Evolutionary conservation across 2,113 vertebrate species (phyloP).

Genomic region (Pollimyrus isidori): DNA sequence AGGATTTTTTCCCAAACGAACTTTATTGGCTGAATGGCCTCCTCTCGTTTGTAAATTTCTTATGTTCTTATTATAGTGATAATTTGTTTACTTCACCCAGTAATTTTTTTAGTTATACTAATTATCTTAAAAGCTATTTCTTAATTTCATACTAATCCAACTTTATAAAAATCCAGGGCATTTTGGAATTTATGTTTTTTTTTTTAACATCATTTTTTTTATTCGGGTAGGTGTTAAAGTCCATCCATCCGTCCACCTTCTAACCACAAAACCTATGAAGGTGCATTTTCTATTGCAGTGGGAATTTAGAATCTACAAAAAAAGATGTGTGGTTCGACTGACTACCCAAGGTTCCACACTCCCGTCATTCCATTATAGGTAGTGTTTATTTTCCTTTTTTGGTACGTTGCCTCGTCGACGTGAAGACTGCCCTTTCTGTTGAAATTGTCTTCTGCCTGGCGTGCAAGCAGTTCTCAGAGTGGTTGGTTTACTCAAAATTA

Average conservation of each 20-base stretch:
- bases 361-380: background rate
- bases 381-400: background rate
- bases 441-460: slow-evolving; percentile 52
- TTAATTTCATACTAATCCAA: background rate
- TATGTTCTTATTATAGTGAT: background rate
- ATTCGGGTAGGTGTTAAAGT: background rate
- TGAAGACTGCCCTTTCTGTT: background rate
- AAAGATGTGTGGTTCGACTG: background rate
- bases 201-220: background rate
- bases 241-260: background rate
- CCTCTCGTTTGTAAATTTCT: too few species aligned
- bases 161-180: background rate
- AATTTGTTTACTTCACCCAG: background rate
- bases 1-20: background rate
- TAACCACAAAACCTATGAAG: background rate
- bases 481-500: slow-evolving; percentile 27
- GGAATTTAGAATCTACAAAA: background rate
- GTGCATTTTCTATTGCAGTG: background rate
- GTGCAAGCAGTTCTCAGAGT: slow-evolving; percentile 45
- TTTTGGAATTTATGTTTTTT: background rate
- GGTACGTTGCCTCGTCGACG: background rate
- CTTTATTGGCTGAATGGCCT: too few species aligned
- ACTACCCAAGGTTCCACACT: background rate
- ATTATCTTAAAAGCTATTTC: background rate
- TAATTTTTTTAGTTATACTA: background rate